Base-by-base conservation (phyloP, 2,113 vertebrate species). In the Callorhinus ursinus region DNA sequence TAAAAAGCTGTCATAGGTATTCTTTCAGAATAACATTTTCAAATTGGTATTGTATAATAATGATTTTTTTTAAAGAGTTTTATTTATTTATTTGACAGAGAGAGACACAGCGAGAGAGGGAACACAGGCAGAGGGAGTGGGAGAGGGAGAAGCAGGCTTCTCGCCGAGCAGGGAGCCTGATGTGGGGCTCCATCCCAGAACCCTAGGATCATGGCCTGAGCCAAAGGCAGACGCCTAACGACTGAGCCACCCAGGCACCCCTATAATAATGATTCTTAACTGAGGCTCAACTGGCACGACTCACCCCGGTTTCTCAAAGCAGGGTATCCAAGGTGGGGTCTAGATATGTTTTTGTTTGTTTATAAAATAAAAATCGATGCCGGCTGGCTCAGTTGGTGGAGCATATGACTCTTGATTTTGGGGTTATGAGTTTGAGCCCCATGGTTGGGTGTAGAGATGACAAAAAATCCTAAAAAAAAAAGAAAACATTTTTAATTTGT, bases 21-120 rank as follows among this genome's bases (percentile, higher is more conserved):
- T 71, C 65, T 90, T 12, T 16, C 65, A 95, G 21, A 71, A 74
- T 51, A 69, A 79, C 19, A 14, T 33, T 82, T 88, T 81, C 72
- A 87, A 79, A 59, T 88, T 55, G 93, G 49, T 67, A 31, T 89
- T 84, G 80, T 90, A 83, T 72, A 55, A 74, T 55, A 89, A n/a
- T 42, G 22, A 57, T 83, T 89, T 46, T 46, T 42, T 46, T 46
- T 9, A 8, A 46, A 46, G 46, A 46, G 5, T 46, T 46, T 46
- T 46, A 46, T 46, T 46, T 46, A 46, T 46, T 46, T 46, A 46
- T 46, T 46, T 46, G 46, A 46, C 46, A 46, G 46, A 46, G 46
- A 46, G 46, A 46, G 46, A 7, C 46, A 46, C 46, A 46, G 39
- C 39, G 39, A 39, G 46, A 46, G 46, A 46, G 46, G 46, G 46